A percentile compares a stretch with the other conserved stretches of the same genome.
These are phyloP conservation scores for Ptychochromis oligacanthus DNA, from an alignment of 2,113 vertebrate species.

Conservation along the genomic window DNA sequence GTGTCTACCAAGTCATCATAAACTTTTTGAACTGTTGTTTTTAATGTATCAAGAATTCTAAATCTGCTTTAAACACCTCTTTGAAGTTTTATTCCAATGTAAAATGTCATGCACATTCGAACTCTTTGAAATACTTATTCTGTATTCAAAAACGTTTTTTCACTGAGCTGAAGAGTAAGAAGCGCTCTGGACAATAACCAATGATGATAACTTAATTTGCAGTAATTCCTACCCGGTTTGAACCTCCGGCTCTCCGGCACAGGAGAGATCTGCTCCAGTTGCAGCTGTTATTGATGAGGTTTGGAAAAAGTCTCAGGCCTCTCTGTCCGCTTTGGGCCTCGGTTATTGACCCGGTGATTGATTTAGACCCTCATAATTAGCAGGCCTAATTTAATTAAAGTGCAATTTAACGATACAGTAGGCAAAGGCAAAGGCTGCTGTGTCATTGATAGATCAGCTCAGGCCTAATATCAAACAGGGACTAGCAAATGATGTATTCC, in stretches of 20 bases:
- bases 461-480: slow-evolving; percentile 77
- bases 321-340: slow-evolving; percentile 72
- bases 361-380: slow-evolving; percentile 87
- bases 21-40: slow-evolving; percentile 42
- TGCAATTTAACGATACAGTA: slow-evolving; percentile 84
- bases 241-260: slow-evolving; percentile 66
- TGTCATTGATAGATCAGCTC: slow-evolving; percentile 84
- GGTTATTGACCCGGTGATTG: slow-evolving; percentile 84
- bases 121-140: background rate
- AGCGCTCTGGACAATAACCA: slow-evolving; percentile 67
- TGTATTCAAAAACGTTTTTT: slow-evolving; percentile 46
- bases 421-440: slow-evolving; percentile 72
- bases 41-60: slow-evolving; percentile 22
- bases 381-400: slow-evolving; percentile 84
- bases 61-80: slow-evolving; percentile 35
- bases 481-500: slow-evolving; percentile 74
- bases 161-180: slow-evolving; percentile 47
- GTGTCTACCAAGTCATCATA: slow-evolving; percentile 40
- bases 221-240: slow-evolving; percentile 74
- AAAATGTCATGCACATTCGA: background rate
- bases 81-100: slow-evolving; percentile 47
- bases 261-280: slow-evolving; percentile 63
- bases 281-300: slow-evolving; percentile 80
- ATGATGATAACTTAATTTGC: slow-evolving; percentile 78
- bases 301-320: slow-evolving; percentile 69